phyloP scores from a whole-genome alignment of 1,140 invertebrate genomes.

The Myzus persicae region DNA sequence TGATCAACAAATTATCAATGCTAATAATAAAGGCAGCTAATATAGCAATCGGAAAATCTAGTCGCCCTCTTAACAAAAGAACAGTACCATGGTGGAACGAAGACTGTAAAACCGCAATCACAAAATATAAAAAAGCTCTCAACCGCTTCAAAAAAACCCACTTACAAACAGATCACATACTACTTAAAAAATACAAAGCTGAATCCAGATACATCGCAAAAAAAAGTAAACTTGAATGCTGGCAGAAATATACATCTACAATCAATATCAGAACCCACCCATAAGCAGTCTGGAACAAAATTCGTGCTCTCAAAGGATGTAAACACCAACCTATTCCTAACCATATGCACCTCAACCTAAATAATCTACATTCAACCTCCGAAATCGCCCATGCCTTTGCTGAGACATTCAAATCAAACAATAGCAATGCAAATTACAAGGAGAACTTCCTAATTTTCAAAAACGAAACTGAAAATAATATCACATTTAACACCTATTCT shows the following conservation, averaged over 20 bases:
- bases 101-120: neutral
- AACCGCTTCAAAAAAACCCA: neutral
- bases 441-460: too few relatives aligned
- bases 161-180: neutral
- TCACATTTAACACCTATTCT: too few relatives aligned
- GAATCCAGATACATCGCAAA: slow-evolving; percentile 46
- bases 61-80: neutral
- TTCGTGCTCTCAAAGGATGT: neutral
- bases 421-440: neutral
- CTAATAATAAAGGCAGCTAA: slow-evolving; percentile 6
- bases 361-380: neutral
- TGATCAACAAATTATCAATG: neutral
- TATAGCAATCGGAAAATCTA: slow-evolving; percentile 26
- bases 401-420: neutral
- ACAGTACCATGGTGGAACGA: slow-evolving; percentile 18
- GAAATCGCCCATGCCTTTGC: neutral
- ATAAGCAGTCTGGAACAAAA: neutral
- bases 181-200: neutral
- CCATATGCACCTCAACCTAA: neutral
- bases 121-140: neutral
- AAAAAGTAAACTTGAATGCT: neutral
- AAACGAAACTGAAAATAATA: too few relatives aligned
- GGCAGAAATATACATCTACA: neutral
- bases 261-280: neutral
- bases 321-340: neutral